A percentile compares a stretch with the other conserved stretches of the same genome.
Conservation (phyloP, 2,113 vertebrate genomes). For the Aphyosemion australe region DNA sequence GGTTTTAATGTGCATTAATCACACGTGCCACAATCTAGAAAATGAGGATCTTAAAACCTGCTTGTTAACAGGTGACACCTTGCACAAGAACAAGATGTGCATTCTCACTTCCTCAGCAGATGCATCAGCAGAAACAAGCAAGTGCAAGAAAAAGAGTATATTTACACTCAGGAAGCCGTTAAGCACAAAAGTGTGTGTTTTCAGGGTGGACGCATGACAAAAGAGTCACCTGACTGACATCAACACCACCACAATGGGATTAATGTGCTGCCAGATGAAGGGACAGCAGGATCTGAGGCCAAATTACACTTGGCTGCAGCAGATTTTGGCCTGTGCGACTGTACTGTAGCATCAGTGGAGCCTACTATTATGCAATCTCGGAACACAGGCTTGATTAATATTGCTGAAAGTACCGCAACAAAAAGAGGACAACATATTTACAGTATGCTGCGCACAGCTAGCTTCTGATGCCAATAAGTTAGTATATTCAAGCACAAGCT, state of each 20-base stretch:
- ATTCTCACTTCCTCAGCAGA: constrained; percentile 32
- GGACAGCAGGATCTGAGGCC: constrained; percentile 10
- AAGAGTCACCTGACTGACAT: constrained; percentile 61
- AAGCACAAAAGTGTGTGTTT: constrained; percentile 25
- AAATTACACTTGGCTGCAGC: constrained; percentile 22
- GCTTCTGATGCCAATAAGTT: background rate
- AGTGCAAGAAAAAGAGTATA: constrained; percentile 7
- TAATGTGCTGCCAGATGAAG: constrained; percentile 19
- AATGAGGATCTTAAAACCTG: too few relatives aligned
- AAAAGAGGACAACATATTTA: background rate
- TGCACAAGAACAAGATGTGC: constrained; percentile 15
- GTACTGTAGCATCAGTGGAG: constrained; percentile 22
- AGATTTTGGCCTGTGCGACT: constrained; percentile 15
- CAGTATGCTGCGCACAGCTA: background rate
- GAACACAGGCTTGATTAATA: constrained; percentile 1
- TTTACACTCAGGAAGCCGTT: constrained; percentile 1
- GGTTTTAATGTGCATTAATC: too few relatives aligned
- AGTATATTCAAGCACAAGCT: too few relatives aligned
- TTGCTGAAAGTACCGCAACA: constrained; percentile 1
- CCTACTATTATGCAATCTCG: constrained; percentile 34
- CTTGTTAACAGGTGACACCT: background rate
- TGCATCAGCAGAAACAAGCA: constrained; percentile 7
- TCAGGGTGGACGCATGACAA: constrained; percentile 43
- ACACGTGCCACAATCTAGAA: background rate
- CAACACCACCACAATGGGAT: constrained; percentile 12